Conservation (phyloP, 2,113 vertebrate genomes). For the Osmerus mordax region DNA sequence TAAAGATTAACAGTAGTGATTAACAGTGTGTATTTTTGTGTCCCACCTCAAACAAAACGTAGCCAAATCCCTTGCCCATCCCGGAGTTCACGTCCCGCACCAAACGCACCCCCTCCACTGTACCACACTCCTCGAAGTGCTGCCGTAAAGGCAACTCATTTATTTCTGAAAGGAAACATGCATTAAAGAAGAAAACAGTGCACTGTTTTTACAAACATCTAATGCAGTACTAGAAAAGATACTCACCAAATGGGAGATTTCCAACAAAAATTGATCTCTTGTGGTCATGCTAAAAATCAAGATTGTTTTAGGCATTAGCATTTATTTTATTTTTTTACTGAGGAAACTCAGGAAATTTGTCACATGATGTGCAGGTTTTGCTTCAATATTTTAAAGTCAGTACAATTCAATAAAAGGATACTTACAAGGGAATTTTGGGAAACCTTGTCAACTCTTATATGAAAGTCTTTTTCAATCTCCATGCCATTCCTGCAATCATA, state of each 20-base stretch:
- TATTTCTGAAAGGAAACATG: conserved; percentile 70
- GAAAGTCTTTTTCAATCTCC: conserved; percentile 80
- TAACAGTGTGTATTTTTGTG: not conserved
- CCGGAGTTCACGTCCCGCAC: conserved; percentile 82
- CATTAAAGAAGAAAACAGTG: not conserved
- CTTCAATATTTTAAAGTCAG: too few species aligned
- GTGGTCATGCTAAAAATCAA: conserved; percentile 79
- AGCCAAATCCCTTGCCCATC: conserved; percentile 91
- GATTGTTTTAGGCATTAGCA: conserved; percentile 1
- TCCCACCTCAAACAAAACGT: conserved; percentile 86
- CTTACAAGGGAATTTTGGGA: conserved; percentile 68
- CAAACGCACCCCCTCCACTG: conserved; percentile 77
- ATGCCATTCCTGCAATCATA: conserved; percentile 80
- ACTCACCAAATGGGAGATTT: conserved; percentile 92
- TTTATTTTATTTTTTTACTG: too few species aligned
- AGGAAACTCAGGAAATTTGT: too few species aligned
- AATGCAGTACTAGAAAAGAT: too few species aligned
- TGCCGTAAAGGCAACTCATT: conserved; percentile 70
- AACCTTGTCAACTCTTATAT: conserved; percentile 86
- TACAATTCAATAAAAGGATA: conserved; percentile 12
- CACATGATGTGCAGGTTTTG: too few species aligned
- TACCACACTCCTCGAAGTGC: conserved; percentile 83
- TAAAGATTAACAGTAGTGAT: not conserved
- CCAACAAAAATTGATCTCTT: conserved; percentile 89
- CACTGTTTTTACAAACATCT: not conserved